phyloP scores from a whole-genome alignment of 2,797 vertebrate genomes.

The Myotis vivesi region DNA sequence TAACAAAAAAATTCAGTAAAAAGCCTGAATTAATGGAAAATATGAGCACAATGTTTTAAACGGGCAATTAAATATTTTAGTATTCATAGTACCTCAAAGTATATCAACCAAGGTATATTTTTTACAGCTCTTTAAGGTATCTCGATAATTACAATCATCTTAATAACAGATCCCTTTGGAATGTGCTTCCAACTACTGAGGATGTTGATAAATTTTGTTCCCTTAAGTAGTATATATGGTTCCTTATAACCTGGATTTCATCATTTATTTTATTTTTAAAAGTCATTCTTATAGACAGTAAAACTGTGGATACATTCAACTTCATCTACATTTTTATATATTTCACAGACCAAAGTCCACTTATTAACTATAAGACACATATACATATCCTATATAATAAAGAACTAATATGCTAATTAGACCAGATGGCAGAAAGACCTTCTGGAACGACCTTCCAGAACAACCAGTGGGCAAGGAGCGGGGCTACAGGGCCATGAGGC shows the following conservation, averaged over 20 bases:
- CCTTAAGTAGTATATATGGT: background rate
- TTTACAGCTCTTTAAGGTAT: background rate
- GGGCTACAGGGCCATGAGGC: too few relatives aligned
- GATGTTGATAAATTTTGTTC: background rate
- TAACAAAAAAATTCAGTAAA: slow-evolving; percentile 20
- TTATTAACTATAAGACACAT: background rate
- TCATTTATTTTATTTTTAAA: background rate
- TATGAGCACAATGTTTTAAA: slow-evolving; percentile 19
- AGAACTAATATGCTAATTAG: too few relatives aligned
- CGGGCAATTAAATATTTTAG: background rate
- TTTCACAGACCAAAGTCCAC: background rate
- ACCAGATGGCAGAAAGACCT: too few relatives aligned
- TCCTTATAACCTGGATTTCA: background rate
- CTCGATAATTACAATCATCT: background rate
- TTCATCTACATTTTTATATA: background rate
- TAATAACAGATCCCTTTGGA: background rate
- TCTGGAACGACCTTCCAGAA: too few relatives aligned
- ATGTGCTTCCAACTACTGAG: background rate
- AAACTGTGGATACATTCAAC: background rate
- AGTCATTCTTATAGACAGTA: background rate
- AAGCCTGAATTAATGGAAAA: slow-evolving; percentile 17
- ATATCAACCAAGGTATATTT: background rate
- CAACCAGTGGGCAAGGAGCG: accelerated
- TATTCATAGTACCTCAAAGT: background rate
- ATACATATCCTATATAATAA: background rate